Percentiles rank a stretch among this genome's conserved stretches.
These are phyloP conservation scores for Lithosia quadra DNA, from an alignment of 2,888 invertebrate species.

Conservation along the genomic window DNA sequence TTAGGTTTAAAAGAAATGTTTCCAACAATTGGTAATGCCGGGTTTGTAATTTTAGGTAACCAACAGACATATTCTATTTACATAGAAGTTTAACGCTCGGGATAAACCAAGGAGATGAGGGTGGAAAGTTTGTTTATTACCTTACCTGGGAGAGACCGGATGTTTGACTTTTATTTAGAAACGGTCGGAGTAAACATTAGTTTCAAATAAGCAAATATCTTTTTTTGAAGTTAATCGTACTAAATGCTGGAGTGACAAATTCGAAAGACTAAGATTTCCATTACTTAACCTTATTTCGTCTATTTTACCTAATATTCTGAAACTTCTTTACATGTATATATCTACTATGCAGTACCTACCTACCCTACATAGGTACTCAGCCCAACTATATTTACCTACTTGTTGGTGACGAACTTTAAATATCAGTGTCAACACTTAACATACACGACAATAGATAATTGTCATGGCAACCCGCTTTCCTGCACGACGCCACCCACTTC, in stretches of 20 bases:
- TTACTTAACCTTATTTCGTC: too few relatives aligned
- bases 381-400: neutral
- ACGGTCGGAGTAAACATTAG: slow-evolving; percentile 24
- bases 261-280: neutral
- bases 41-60: slow-evolving; percentile 12
- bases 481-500: slow-evolving; percentile 73
- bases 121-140: slow-evolving; percentile 54
- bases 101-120: slow-evolving; percentile 23
- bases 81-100: slow-evolving; percentile 34
- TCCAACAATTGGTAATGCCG: slow-evolving; percentile 1
- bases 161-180: slow-evolving; percentile 54
- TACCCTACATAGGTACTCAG: neutral
- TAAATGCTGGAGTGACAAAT: neutral
- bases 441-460: slow-evolving; percentile 68
- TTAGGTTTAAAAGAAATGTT: neutral
- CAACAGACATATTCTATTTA: slow-evolving; percentile 32
- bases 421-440: slow-evolving; percentile 42
- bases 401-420: slow-evolving; percentile 16
- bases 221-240: slow-evolving; percentile 3
- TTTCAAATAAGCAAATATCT: slow-evolving; percentile 11
- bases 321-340: neutral
- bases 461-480: slow-evolving; percentile 76
- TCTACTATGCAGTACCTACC: neutral
- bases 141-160: slow-evolving; percentile 67
- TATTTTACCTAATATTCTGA: neutral